These are phyloP conservation scores for Caenorhabditis plicata DNA, from an alignment of 2,888 invertebrate species.

Conservation along the genomic window DNA sequence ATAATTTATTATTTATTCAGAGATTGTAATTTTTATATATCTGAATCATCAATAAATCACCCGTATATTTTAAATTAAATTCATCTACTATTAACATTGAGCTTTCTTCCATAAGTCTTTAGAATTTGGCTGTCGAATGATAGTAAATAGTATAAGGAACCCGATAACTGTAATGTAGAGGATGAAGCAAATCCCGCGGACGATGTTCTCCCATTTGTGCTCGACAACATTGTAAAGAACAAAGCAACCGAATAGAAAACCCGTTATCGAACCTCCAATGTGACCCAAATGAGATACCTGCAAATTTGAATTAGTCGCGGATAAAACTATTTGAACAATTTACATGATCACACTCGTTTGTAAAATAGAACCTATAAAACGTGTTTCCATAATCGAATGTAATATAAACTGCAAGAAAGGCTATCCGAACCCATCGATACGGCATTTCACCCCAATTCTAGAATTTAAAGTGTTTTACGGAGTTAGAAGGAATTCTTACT, in stretches of 20 bases:
- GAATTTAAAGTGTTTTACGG: no score
- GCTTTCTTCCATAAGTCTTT: no score
- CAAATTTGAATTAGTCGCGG: no score
- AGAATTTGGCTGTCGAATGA: slow-evolving; percentile 29
- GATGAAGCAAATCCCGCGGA: slow-evolving; percentile 26
- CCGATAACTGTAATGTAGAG: slow-evolving; percentile 20
- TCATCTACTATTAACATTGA: no score
- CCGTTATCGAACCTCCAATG: slow-evolving; percentile 85
- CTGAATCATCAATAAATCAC: no score
- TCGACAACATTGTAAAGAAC: slow-evolving; percentile 46
- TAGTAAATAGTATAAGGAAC: slow-evolving; percentile 21
- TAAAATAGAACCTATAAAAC: slow-evolving; percentile 83
- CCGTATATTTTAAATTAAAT: no score
- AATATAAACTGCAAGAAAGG: slow-evolving; percentile 80
- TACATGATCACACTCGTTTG: slow-evolving; percentile 79
- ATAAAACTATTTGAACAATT: no score
- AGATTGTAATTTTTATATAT: background rate
- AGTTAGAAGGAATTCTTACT: slow-evolving; percentile 62
- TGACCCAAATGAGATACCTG: slow-evolving; percentile 93
- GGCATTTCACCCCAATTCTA: slow-evolving; percentile 97
- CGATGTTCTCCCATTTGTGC: slow-evolving; percentile 32
- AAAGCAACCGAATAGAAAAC: slow-evolving; percentile 73
- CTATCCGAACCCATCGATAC: slow-evolving; percentile 81
- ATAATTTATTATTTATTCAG: background rate
- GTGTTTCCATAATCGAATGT: slow-evolving; percentile 85